Base-by-base conservation (phyloP, 2,888 invertebrate species). In the Pyrocoelia pectoralis region DNA sequence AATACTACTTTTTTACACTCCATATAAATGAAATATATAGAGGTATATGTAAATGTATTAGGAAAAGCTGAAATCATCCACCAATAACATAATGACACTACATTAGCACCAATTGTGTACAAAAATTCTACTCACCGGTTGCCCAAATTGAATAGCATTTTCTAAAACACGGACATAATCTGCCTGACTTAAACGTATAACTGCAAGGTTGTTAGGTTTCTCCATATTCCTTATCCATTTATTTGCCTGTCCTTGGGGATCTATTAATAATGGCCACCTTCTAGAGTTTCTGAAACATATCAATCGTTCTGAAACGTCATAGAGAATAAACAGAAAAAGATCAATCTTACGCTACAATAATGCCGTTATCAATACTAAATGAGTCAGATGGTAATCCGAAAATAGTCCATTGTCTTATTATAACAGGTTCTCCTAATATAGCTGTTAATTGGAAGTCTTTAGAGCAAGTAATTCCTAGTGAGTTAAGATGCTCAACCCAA, bases 141-240 rank as follows among this genome's bases (percentile, higher is more conserved):
- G 87, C 64, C 97, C 89, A 84, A 96, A 90, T 81, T 94, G 92
- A 68, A 94, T 90, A 0, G 92, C 92, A 81, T 95, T 92, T 85
- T 96, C 90, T 73, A 97, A 81, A 65, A 94, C 84, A 72, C 93
- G 83, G 0, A 92, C 88, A 76, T 95, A 93, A 80, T 97, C 95
- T 0, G 88, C 82, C 74, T 95, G 95, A 63, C 88, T 89, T 68
- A 94, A 83, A 56, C 95, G 89, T 65, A 94, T 90, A 2, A 95
- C 86, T 66, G 90, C 89, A 43, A 97, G 79, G 77, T 92, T 93
- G 76, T 94, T 93, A 0, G 87, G 85, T 74, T 93, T 94, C 78
- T 97, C 96, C 90, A 95, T 90, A 79, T 95, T 95, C 80, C 94
- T 95, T 33, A 97, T 86, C 96, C 97, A 97, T 76, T 93, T 93